A percentile compares a stretch with the other conserved stretches of the same genome.
Conservation (phyloP, 2,797 vertebrate genomes). For the Paratrypauchen microcephalus region DNA sequence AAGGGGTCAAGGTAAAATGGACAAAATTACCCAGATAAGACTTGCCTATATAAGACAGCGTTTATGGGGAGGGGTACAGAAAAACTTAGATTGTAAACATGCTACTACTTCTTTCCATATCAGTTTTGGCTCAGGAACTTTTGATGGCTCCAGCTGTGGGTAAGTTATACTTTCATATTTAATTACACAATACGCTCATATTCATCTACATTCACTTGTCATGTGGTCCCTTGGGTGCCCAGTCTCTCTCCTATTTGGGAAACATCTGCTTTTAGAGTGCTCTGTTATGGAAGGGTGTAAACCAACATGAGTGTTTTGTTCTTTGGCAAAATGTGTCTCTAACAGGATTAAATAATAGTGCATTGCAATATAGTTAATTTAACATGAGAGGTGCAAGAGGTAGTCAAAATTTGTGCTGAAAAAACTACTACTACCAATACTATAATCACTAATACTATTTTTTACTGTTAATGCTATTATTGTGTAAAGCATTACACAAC, state of each 20-base stretch:
- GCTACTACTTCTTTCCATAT: constrained; percentile 52
- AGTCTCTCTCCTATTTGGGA: neutral
- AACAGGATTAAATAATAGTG: neutral
- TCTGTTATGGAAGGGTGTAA: neutral
- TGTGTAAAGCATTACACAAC: too few relatives aligned
- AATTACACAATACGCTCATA: neutral
- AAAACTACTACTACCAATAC: neutral
- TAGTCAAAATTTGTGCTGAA: neutral
- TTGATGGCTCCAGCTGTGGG: constrained; percentile 50
- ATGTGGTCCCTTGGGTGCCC: neutral
- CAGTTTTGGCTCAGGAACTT: constrained; percentile 47
- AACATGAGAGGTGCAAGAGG: neutral
- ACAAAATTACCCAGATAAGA: constrained; percentile 61
- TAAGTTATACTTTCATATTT: constrained; percentile 64
- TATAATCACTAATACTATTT: neutral
- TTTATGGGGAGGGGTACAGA: constrained; percentile 11
- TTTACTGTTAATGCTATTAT: too few relatives aligned
- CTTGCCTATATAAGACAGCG: constrained; percentile 52
- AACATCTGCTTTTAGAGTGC: neutral
- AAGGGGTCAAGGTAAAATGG: constrained; percentile 67
- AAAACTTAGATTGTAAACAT: constrained; percentile 19
- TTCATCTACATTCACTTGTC: neutral
- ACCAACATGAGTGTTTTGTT: neutral
- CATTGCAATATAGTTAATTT: neutral
- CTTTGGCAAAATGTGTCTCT: neutral